Evolutionary conservation across 2,888 invertebrate species (phyloP).

Genomic region (Halictus quadricinctus): DNA sequence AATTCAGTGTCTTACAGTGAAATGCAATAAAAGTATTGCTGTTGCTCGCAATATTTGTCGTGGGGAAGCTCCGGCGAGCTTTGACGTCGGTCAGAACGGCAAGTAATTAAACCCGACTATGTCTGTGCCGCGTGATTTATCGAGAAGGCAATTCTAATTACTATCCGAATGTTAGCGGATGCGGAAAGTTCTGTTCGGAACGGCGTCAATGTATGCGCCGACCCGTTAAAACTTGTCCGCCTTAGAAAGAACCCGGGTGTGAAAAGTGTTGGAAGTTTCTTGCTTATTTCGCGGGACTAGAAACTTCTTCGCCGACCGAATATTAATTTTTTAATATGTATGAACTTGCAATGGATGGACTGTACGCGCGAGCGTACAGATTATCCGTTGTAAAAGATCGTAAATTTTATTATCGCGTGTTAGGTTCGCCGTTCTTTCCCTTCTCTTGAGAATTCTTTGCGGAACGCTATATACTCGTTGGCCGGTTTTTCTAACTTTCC

Average conservation of each 20-base stretch:
- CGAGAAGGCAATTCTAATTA: conserved; percentile 64
- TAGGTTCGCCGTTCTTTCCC: background rate
- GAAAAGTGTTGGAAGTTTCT: conserved; percentile 7
- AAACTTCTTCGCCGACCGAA: background rate
- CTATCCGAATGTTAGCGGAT: conserved; percentile 61
- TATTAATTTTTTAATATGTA: conserved; percentile 20
- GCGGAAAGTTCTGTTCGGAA: conserved; percentile 59
- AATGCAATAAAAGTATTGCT: background rate
- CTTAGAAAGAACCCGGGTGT: conserved; percentile 3
- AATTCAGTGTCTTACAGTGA: background rate
- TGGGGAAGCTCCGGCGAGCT: background rate
- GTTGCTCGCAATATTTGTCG: background rate
- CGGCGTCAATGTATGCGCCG: conserved; percentile 18
- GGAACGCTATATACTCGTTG: background rate
- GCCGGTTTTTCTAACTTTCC: background rate
- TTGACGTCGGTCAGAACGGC: conserved; percentile 43
- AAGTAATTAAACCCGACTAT: conserved; percentile 63
- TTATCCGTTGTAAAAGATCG: conserved; percentile 6
- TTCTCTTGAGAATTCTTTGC: background rate
- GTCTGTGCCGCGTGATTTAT: conserved; percentile 57
- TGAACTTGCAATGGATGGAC: conserved; percentile 4
- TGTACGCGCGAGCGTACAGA: background rate
- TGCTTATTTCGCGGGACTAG: conserved; percentile 12
- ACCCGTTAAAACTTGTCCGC: conserved; percentile 16
- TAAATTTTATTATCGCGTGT: conserved; percentile 10